Percentiles rank a stretch among this genome's conserved stretches.
These are phyloP conservation scores for Chromis chromis DNA, from an alignment of 2,797 vertebrate genomes.

Conservation along the genomic window DNA sequence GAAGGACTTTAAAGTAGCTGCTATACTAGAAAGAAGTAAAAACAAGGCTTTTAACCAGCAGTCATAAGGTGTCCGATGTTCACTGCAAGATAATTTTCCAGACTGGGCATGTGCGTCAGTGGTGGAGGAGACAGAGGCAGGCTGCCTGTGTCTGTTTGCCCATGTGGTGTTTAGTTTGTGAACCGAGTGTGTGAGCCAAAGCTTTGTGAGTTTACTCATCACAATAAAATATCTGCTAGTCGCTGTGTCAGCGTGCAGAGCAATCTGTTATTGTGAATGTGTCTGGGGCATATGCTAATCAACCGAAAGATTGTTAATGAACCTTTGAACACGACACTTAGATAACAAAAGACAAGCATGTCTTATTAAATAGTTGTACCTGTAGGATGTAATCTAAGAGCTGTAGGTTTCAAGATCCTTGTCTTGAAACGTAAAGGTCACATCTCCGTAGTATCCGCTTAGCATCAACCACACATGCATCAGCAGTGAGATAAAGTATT, in stretches of 20 bases:
- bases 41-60: not conserved
- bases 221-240: conserved; percentile 44
- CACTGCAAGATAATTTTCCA: conserved; percentile 24
- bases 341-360: conserved; percentile 11
- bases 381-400: conserved; percentile 7
- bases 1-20: not conserved
- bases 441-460: not conserved
- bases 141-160: conserved; percentile 41
- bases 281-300: conserved; percentile 57
- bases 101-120: conserved; percentile 7
- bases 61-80: conserved; percentile 18
- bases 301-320: conserved; percentile 32
- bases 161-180: conserved; percentile 54
- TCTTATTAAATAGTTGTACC: conserved; percentile 4
- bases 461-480: not conserved
- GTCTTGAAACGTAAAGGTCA: conserved; percentile 16
- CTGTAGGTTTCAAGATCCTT: not conserved
- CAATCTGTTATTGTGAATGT: conserved; percentile 50
- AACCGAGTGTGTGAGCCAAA: conserved; percentile 38
- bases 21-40: not conserved
- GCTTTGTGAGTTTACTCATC: conserved; percentile 36
- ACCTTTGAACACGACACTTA: conserved; percentile 18
- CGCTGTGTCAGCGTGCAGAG: conserved; percentile 34
- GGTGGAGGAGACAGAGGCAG: conserved; percentile 28
- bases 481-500: not conserved